Base-by-base conservation (phyloP, 2,888 invertebrate genomes). In the Xanthia togata region DNA sequence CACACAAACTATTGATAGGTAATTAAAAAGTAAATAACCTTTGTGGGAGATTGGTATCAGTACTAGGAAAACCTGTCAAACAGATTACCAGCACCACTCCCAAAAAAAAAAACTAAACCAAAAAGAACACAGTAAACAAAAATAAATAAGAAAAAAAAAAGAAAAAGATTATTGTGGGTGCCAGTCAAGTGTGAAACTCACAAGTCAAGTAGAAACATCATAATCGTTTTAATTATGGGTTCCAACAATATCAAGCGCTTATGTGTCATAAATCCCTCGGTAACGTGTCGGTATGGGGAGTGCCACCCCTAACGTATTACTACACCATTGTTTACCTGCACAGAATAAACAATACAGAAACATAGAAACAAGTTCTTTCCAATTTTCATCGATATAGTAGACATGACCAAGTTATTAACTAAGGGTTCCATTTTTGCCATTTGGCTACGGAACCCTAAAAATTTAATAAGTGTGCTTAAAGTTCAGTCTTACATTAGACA, bases 391-490 rank as follows among this genome's bases (percentile, higher is more conserved):
- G 26, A 20, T 20, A 26, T n/a, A 55, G 1, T 55, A 17, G 17
- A 6, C 1, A 14, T n/a, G 20, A n/a, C 69, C 6, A 71, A 23
- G 17, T 23, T 31, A 69, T 14, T 57, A 12, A n/a, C 26, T 2
- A 70, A 41, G 41, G 41, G 12, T 44, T 3, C 23, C 8, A 0
- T 31, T 73, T 11, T 12, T n/a, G 9, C 1, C 31, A 12, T 44
- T 55, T n/a, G 26, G 3, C 1, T n/a, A 17, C 6, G 20, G 55
- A 44, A 35, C 75, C 35, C 75, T 35, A 5, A 57, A 64, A 81
- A 75, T 23, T 4, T 81, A 44, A 67, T 80, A 67, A 50, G 35
- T 53, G 17, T 78, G 14, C 47, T 38, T 65, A 38, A n/a, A 47
- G n/a, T 64, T 60, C 31, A 50, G 55, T 62, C 35, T 35, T 63